Percentiles rank a stretch among this genome's conserved stretches.
phyloP scores from a whole-genome alignment of 2,888 invertebrate genomes.

The Parnassius apollo region DNA sequence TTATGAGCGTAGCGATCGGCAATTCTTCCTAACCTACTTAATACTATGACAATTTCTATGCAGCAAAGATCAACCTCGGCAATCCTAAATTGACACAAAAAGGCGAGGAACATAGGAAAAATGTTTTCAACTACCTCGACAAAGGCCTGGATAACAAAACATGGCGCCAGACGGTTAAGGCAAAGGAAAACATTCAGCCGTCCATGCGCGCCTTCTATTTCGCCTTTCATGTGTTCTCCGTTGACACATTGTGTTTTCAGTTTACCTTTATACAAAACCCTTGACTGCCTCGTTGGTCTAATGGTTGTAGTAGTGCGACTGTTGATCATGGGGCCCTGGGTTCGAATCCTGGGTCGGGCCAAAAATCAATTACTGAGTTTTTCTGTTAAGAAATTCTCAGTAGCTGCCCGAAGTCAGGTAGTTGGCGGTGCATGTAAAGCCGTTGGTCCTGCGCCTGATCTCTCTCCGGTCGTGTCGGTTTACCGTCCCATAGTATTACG shows the following conservation, averaged over 20 bases:
- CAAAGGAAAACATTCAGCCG: constrained; percentile 24
- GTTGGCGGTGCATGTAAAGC: too few species aligned
- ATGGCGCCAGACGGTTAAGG: constrained; percentile 19
- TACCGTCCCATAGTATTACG: too few species aligned
- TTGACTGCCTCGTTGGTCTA: too few species aligned
- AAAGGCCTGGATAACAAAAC: constrained; percentile 23
- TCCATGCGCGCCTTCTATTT: constrained; percentile 18
- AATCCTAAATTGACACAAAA: constrained; percentile 18
- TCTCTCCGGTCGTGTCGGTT: too few species aligned
- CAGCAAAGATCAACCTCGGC: constrained; percentile 10
- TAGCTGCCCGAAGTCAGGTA: too few species aligned
- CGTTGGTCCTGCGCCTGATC: too few species aligned
- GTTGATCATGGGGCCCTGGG: too few species aligned
- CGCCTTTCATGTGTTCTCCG: constrained; percentile 18
- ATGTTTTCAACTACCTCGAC: constrained; percentile 20
- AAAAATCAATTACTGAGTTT: too few species aligned
- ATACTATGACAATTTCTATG: constrained; percentile 15
- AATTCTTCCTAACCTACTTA: constrained; percentile 17
- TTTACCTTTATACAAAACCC: constrained; percentile 8
- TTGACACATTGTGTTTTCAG: constrained; percentile 18
- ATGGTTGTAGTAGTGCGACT: too few species aligned
- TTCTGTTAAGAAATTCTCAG: too few species aligned
- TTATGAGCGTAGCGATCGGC: constrained; percentile 1
- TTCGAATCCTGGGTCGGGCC: too few species aligned
- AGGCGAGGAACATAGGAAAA: constrained; percentile 13